These are phyloP conservation scores for Reticulitermes speratus DNA, from an alignment of 1,140 invertebrate genomes.

Conservation along the genomic window DNA sequence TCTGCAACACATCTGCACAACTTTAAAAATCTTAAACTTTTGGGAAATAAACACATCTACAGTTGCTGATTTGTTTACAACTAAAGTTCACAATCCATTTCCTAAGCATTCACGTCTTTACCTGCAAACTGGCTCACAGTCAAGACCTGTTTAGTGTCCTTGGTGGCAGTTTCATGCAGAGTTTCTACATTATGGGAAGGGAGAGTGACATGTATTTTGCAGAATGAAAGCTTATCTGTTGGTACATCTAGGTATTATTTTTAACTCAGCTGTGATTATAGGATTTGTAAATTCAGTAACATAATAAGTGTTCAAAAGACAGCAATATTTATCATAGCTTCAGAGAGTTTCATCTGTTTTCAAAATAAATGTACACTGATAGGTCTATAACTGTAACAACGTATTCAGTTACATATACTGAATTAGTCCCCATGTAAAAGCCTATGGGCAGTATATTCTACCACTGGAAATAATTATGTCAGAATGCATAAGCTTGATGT, in stretches of 20 bases:
- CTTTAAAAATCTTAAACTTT: neutral
- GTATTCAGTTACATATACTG: no score
- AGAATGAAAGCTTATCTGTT: no score
- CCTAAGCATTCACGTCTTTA: neutral
- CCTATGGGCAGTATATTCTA: no score
- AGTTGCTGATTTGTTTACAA: neutral
- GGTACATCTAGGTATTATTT: no score
- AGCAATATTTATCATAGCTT: neutral
- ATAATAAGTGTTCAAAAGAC: neutral
- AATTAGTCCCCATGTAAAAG: no score
- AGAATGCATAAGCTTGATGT: neutral
- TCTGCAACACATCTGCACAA: neutral
- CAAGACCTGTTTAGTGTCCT: neutral
- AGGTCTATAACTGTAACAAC: no score
- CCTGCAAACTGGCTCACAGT: neutral
- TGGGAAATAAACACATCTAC: neutral
- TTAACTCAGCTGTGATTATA: no score
- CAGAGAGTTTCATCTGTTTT: neutral
- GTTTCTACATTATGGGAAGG: no score
- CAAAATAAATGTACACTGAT: no score
- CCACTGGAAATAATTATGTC: no score
- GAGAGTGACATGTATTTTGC: no score
- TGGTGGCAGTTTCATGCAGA: neutral
- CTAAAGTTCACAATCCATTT: neutral
- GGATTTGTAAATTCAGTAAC: neutral